A percentile compares a stretch with the other conserved stretches of the same genome.
These are phyloP conservation scores for Merluccius polli DNA, from an alignment of 2,797 vertebrate genomes.

Conservation along the genomic window DNA sequence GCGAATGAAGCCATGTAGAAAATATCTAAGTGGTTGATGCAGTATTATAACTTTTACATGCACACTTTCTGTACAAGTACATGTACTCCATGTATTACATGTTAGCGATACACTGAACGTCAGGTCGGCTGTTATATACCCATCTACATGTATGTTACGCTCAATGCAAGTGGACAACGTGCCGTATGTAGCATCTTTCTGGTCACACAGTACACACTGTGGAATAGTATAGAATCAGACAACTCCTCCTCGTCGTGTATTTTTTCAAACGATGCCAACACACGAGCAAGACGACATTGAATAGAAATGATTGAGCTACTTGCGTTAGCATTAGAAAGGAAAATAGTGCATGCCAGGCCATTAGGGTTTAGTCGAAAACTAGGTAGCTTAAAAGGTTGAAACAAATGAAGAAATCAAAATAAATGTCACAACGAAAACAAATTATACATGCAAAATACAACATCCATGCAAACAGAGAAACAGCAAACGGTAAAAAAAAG, in stretches of 20 bases:
- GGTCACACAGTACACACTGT: not conserved
- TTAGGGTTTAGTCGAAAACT: conserved; percentile 65
- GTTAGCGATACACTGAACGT: not conserved
- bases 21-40: not conserved
- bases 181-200: not conserved
- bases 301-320: conserved; percentile 62
- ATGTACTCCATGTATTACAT: not conserved
- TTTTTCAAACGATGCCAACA: conserved; percentile 19
- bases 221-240: not conserved
- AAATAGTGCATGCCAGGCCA: conserved; percentile 75
- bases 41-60: not conserved
- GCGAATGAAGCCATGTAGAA: not conserved
- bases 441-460: conserved; percentile 12
- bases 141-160: not conserved
- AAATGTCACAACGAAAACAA: conserved; percentile 33
- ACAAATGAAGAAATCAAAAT: conserved; percentile 22
- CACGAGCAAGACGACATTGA: conserved; percentile 21
- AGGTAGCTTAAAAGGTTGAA: conserved; percentile 32
- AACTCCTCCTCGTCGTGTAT: conserved; percentile 51
- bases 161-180: not conserved
- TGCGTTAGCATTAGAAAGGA: conserved; percentile 72
- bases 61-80: not conserved
- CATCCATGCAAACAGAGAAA: conserved; percentile 44
- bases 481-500: conserved; percentile 18
- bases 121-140: not conserved